Evolutionary conservation across 2,797 vertebrate species (phyloP).

Genomic region (Semotilus atromaculatus): DNA sequence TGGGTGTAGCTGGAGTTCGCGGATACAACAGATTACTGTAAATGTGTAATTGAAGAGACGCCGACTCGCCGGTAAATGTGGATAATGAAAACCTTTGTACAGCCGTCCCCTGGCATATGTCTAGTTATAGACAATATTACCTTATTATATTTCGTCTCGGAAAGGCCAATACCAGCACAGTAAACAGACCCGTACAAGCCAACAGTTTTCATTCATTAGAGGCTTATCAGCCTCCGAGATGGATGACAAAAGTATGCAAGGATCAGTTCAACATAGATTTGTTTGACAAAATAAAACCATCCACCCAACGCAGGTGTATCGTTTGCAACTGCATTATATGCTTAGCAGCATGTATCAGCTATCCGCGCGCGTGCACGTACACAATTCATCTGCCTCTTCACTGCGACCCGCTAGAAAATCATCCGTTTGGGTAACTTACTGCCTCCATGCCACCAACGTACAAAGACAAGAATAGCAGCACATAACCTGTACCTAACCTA

Average conservation of each 20-base stretch:
- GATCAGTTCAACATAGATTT: neutral
- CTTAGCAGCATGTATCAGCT: neutral
- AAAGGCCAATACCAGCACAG: constrained; percentile 6
- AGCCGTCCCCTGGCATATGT: neutral
- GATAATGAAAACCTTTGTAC: neutral
- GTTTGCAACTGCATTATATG: neutral
- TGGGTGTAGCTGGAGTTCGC: constrained; percentile 16
- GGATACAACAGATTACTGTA: constrained; percentile 23
- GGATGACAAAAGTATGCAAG: neutral
- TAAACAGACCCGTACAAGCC: neutral
- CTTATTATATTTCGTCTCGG: neutral
- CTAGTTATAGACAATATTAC: neutral
- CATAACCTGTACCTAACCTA: no score
- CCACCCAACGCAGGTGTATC: neutral
- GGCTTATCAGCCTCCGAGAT: neutral
- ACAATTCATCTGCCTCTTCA: neutral
- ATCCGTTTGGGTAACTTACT: neutral
- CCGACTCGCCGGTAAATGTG: neutral
- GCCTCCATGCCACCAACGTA: neutral
- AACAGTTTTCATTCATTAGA: constrained; percentile 6
- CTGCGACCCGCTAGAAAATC: neutral
- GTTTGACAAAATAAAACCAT: neutral
- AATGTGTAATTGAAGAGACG: constrained; percentile 2
- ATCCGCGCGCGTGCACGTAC: neutral
- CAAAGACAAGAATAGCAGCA: neutral